Conservation (phyloP, 2,888 invertebrate species). For the Epicampocera succincta region DNA sequence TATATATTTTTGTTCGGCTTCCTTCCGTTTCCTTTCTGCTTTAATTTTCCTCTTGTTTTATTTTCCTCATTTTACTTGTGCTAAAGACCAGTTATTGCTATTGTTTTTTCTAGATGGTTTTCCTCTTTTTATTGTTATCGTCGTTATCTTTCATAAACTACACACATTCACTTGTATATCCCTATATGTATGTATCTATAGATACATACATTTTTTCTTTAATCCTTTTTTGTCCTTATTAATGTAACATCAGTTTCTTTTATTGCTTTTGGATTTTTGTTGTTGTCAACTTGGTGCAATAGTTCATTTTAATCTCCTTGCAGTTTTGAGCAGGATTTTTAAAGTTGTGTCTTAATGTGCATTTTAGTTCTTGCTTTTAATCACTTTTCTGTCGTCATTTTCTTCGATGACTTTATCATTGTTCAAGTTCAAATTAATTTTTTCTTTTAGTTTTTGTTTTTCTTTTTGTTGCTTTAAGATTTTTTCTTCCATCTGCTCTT, state of each 20-base stretch:
- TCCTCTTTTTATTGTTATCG: conserved; percentile 56
- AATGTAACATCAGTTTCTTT: conserved; percentile 45
- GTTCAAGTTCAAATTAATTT: conserved; percentile 61
- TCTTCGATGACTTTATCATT: conserved; percentile 62
- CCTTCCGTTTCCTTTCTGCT: conserved; percentile 66
- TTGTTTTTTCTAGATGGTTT: conserved; percentile 71
- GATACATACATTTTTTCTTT: conserved; percentile 65
- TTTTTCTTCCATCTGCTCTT: not conserved
- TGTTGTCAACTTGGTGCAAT: conserved; percentile 61
- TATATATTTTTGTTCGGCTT: conserved; percentile 60
- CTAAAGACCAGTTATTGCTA: conserved; percentile 51
- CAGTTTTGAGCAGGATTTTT: conserved; percentile 52
- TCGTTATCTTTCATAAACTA: conserved; percentile 57
- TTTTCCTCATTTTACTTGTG: conserved; percentile 72
- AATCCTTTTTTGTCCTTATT: conserved; percentile 72
- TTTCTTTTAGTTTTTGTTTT: conserved; percentile 3
- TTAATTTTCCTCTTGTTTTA: conserved; percentile 75
- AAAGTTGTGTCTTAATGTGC: conserved; percentile 55
- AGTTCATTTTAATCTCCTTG: conserved; percentile 61
- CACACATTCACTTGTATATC: not conserved
- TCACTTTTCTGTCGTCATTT: conserved; percentile 62
- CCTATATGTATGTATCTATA: conserved; percentile 60
- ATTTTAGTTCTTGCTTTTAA: conserved; percentile 58
- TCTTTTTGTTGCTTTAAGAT: not conserved
- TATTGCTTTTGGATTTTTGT: conserved; percentile 48